phyloP scores from a whole-genome alignment of 2,113 vertebrate genomes.

The Pagrus major region DNA sequence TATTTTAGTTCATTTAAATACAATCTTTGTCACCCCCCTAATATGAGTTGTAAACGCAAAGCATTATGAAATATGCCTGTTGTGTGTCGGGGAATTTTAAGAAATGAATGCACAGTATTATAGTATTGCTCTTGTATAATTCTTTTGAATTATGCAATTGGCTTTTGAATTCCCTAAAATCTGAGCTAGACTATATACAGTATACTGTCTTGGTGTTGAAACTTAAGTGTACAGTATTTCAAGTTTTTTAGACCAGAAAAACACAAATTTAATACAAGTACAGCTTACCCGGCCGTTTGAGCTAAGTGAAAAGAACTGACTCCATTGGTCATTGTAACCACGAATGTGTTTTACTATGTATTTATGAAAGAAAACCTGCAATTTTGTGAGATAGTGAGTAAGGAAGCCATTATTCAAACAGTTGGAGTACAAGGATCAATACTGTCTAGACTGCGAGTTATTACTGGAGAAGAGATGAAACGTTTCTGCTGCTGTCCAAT shows the following conservation, averaged over 20 bases:
- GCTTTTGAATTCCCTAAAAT: background rate
- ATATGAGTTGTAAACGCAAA: background rate
- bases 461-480: slow-evolving; percentile 12
- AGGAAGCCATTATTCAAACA: background rate
- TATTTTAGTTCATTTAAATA: background rate
- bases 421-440: slow-evolving; percentile 1
- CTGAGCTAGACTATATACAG: background rate
- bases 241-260: no score
- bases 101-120: background rate
- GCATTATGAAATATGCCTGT: background rate
- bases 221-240: no score
- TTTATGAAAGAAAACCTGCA: background rate
- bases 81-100: background rate
- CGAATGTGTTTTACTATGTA: background rate
- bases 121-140: background rate
- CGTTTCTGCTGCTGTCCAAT: background rate
- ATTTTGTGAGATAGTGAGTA: background rate
- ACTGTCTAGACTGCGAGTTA: background rate
- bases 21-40: background rate
- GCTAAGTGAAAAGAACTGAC: background rate
- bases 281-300: background rate
- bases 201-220: background rate
- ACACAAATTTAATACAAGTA: no score
- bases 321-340: background rate
- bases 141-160: no score